Evolutionary conservation across 2,113 vertebrate genomes (phyloP), one percentile per base, ranked within the genome.

Genomic region (Alligator mississippiensis): DNA sequence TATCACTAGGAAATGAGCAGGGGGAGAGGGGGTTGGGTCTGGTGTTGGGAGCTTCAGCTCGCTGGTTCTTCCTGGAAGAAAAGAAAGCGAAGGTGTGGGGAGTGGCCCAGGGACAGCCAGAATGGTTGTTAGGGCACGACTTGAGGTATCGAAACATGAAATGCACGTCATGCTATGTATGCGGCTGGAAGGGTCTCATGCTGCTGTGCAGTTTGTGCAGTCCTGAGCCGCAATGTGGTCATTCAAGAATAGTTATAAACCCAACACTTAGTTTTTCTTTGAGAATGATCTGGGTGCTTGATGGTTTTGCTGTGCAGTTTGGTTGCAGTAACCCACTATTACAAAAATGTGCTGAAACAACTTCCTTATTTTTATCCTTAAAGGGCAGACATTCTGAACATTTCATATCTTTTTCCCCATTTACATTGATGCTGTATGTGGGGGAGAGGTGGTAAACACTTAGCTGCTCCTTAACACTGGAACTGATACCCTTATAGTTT

Each of bases 171-270:
- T 95, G 94, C 92, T 91, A 92, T 79, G 92, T 91, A 93, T 96
- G 92, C 95, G 91, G 93, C 94, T 77, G 0, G 81, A 28, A 86
- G 78, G 92, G 92, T 95, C 93, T 88, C 95, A 93, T 91, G 93
- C 86, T 96, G 25, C n/a, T 92, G 85, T 91, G 92, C 91, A 75
- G 24, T 18, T 72, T 61, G 59, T 60, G 27, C 85, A 34, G 82
- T 5, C 2, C 88, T 91, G 82, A 75, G n/a, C 93, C 54, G 11
- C 75, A n/a, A 12, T n/a, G 27, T 25, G 22, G 21, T 24, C 14
- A n/a, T 58, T 77, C 57, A 18, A 58, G 27, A 54, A 7, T 38
- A 72, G 66, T 68, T 68, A n/a, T 27, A 68, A 30, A 3, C 16
- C 5, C 19, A 30, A 72, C 5, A 24, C 0, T 9, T 78, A 89